These are phyloP conservation scores for Tetrapedia diversipes DNA, from an alignment of 2,888 invertebrate genomes.

Conservation along the genomic window DNA sequence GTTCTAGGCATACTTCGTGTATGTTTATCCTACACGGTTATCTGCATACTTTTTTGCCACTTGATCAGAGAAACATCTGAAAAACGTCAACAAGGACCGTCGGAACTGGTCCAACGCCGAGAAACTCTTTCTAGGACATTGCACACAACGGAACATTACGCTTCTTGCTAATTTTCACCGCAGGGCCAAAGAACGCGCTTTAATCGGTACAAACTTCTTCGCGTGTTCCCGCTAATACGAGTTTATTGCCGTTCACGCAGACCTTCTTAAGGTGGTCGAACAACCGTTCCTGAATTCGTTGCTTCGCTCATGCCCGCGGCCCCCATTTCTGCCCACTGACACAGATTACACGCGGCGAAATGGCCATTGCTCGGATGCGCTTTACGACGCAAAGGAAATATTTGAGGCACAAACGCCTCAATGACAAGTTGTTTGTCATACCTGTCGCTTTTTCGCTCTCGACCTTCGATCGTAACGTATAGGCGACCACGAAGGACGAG, in stretches of 20 bases:
- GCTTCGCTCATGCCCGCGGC: neutral
- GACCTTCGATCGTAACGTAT: slow-evolving; percentile 25
- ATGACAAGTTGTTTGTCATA: slow-evolving; percentile 44
- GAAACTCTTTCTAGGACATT: too few relatives aligned
- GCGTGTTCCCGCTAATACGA: slow-evolving; percentile 43
- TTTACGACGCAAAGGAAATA: slow-evolving; percentile 52
- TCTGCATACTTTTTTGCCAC: too few relatives aligned
- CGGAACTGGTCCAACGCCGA: too few relatives aligned
- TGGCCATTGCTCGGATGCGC: slow-evolving; percentile 7
- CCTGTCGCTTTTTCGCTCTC: slow-evolving; percentile 22
- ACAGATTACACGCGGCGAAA: slow-evolving; percentile 47
- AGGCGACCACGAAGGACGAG: slow-evolving; percentile 8
- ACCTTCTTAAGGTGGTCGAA: neutral
- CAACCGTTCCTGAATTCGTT: slow-evolving; percentile 21
- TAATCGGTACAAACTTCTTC: slow-evolving; percentile 49
- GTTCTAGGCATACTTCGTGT: too few relatives aligned
- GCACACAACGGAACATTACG: neutral
- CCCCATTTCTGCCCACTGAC: slow-evolving; percentile 57
- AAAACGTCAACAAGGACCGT: too few relatives aligned
- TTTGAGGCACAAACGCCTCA: slow-evolving; percentile 55
- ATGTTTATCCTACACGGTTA: too few relatives aligned
- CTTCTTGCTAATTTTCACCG: neutral
- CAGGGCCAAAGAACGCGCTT: neutral
- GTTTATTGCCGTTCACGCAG: slow-evolving; percentile 31
- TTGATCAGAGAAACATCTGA: too few relatives aligned